Conservation (phyloP, 2,113 vertebrate genomes). For the Columba janthina region DNA sequence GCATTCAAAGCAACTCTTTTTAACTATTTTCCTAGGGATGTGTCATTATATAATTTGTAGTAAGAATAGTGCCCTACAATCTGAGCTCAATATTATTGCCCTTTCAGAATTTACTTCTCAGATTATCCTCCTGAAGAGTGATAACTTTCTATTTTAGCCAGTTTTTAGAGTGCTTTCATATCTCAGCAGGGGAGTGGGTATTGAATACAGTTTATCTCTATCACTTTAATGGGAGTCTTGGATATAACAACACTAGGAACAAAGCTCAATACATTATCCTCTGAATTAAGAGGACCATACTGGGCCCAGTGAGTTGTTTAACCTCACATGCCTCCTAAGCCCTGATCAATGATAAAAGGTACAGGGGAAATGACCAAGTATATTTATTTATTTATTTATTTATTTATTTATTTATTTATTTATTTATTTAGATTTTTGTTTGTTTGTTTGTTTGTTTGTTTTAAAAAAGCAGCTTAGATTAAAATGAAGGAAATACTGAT, state of each 20-base stretch:
- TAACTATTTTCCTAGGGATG: not conserved
- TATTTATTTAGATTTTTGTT: no score
- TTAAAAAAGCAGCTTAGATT: not conserved
- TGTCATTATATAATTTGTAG: not conserved
- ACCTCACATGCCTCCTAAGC: not conserved
- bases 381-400: no score
- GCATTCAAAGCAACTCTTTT: not conserved
- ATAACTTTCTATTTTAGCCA: not conserved
- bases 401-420: no score
- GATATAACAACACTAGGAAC: not conserved
- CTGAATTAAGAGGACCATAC: not conserved
- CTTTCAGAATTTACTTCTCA: not conserved
- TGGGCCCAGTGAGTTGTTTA: not conserved
- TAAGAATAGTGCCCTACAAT: not conserved
- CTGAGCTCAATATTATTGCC: not conserved
- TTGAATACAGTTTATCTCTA: not conserved
- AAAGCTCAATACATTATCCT: not conserved
- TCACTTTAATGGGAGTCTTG: not conserved
- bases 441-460: no score
- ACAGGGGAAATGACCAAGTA: not conserved
- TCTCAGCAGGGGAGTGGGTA: not conserved
- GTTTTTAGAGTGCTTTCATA: not conserved
- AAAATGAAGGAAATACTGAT: not conserved
- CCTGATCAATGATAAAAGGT: not conserved
- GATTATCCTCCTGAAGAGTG: not conserved